Base-by-base conservation (phyloP, 2,888 invertebrate genomes). In the Limnephilus marmoratus region DNA sequence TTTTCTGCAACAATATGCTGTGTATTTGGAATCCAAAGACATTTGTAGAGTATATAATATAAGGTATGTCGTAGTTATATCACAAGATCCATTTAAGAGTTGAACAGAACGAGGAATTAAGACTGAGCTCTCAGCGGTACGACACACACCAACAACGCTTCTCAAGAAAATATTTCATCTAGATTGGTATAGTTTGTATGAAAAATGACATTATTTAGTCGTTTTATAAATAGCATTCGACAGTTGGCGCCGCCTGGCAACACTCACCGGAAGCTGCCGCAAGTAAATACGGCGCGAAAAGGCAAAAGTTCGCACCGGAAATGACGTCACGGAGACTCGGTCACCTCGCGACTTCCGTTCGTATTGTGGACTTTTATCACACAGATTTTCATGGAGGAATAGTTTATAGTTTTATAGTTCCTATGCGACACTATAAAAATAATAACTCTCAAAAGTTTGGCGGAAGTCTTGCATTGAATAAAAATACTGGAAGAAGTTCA, bases 181-280 rank as follows among this genome's bases (percentile, higher is more conserved):
- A 18, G 24, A 13, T 49, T 49, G 45, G 53, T 53, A 68, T 9
- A 68, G 68, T n/a, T 68, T n/a, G n/a, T 68, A 68, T 68, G 68
- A 68, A 68, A 68, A n/a, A 68, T 68, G 7, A n/a, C n/a, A 68
- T 68, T 53, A 18, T 18, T 53, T 53, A 15, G 53, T 53, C 68
- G 13, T 31, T 82, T 82, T 34, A 13, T 34, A 82, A 82, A 82
- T 29, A 31, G 82, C 1, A 29, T 29, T 29, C 34, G 82, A 82
- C 82, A 82, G 82, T 82, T 82, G 31, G 87, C 87, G 53, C 87
- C 13, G 53, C 53, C 68, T 87, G 68, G 87, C 68, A 87, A 87
- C 87, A 87, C 87, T 87, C 87, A 53, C 87, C 87, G 87, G 87
- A 87, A 87, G 9, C 87, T 87, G 87, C 87, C 15, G 87, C 31